Evolutionary conservation across 2,797 vertebrate genomes (phyloP).

Genomic region (Brotula barbata): DNA sequence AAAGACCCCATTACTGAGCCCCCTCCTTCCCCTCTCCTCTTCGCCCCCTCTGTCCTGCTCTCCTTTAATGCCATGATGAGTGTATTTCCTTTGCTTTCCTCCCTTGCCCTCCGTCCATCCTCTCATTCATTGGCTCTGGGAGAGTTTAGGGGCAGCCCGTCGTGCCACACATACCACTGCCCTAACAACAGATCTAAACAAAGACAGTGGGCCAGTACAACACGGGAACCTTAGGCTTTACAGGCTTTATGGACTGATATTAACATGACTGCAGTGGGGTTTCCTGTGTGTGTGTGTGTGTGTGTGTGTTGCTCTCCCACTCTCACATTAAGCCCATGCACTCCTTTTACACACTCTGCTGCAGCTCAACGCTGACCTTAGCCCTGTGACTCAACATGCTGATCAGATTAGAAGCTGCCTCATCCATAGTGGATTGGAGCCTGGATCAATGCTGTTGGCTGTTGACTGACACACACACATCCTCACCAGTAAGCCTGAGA

Average conservation of each 20-base stretch:
- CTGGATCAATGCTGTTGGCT: slow-evolving; percentile 43
- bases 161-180: slow-evolving; percentile 69
- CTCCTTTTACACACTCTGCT: background rate
- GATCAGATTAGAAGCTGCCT: slow-evolving; percentile 22
- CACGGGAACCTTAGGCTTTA: slow-evolving; percentile 45
- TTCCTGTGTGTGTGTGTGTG: slow-evolving; percentile 14
- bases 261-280: slow-evolving; percentile 47
- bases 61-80: slow-evolving; percentile 68
- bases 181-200: slow-evolving; percentile 73
- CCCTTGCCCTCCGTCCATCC: slow-evolving; percentile 59
- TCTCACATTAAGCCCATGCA: no score
- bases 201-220: slow-evolving; percentile 56
- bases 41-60: slow-evolving; percentile 42
- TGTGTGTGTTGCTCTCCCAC: background rate
- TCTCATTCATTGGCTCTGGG: slow-evolving; percentile 62
- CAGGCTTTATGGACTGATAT: slow-evolving; percentile 61
- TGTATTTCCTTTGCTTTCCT: slow-evolving; percentile 71
- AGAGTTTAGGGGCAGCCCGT: slow-evolving; percentile 60
- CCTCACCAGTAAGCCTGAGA: slow-evolving; percentile 24
- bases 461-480: slow-evolving; percentile 15
- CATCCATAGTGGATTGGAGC: slow-evolving; percentile 4
- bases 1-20: slow-evolving; percentile 72
- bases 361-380: slow-evolving; percentile 3
- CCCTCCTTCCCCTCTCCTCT: slow-evolving; percentile 24
- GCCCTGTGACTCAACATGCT: background rate